These are phyloP conservation scores for Pollimyrus isidori DNA, from an alignment of 2,113 vertebrate genomes.

Conservation along the genomic window DNA sequence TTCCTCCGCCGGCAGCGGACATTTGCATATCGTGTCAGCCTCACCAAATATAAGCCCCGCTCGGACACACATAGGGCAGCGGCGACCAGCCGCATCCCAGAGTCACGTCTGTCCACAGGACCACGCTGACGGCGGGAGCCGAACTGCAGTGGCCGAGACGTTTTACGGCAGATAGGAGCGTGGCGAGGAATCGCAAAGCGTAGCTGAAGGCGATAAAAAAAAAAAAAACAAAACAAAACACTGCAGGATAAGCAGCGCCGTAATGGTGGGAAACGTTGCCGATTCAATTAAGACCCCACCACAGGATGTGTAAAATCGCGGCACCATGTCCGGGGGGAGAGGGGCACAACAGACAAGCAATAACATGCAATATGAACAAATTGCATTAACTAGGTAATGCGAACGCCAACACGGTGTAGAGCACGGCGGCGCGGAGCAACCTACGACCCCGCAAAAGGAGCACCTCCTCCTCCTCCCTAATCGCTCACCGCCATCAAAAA, in stretches of 20 bases:
- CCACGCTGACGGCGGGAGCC: not conserved
- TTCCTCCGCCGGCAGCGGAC: not conserved
- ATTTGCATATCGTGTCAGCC: not conserved
- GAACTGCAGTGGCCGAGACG: not conserved
- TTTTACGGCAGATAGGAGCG: not conserved
- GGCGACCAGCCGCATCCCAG: not conserved
- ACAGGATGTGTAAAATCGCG: constrained; percentile 13
- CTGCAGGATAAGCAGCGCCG: not conserved
- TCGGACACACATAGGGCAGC: not conserved
- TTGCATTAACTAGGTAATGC: not conserved
- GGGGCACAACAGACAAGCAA: not conserved
- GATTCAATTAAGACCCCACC: not conserved
- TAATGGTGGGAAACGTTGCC: not conserved
- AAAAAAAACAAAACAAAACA: not conserved
- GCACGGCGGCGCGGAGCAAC: constrained; percentile 37
- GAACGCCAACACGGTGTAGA: not conserved
- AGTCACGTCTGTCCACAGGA: not conserved
- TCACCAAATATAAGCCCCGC: not conserved
- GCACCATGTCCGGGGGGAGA: not conserved
- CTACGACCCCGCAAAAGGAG: constrained; percentile 33
- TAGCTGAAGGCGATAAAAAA: not conserved
- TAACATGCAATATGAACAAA: not conserved
- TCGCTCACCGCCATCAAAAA: constrained; percentile 20
- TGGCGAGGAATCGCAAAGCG: not conserved
- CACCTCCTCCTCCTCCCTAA: not conserved